Conservation (phyloP, 1,140 invertebrate species). For the Leptopilina boulardi region DNA sequence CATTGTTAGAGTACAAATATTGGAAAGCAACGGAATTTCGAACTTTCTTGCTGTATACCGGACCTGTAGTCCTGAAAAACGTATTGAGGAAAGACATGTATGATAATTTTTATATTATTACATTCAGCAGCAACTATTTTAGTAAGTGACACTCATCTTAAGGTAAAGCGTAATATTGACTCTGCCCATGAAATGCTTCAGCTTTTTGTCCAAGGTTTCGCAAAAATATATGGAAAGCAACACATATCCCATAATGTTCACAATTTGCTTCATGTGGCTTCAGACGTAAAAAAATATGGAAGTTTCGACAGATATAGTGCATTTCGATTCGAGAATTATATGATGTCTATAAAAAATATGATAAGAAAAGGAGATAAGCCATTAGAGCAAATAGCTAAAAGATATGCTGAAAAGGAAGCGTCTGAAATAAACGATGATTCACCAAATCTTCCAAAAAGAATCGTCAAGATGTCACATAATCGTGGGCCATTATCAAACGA, state of each 20-base stretch:
- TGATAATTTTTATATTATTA: slow-evolving; percentile 38
- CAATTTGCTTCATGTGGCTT: slow-evolving; percentile 39
- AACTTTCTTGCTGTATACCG: slow-evolving; percentile 56
- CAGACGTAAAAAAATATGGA: slow-evolving; percentile 44
- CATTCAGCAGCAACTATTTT: slow-evolving; percentile 35
- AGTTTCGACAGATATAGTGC: slow-evolving; percentile 42
- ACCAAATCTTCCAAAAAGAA: background rate
- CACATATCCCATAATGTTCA: slow-evolving; percentile 47
- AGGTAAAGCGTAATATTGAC: background rate
- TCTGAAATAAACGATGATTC: background rate
- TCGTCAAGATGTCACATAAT: background rate
- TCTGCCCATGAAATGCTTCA: slow-evolving; percentile 18
- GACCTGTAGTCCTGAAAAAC: slow-evolving; percentile 42
- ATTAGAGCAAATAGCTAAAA: slow-evolving; percentile 35
- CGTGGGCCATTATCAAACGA: background rate
- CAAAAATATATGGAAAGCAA: slow-evolving; percentile 30
- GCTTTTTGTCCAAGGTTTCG: slow-evolving; percentile 35
- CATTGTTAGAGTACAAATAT: slow-evolving; percentile 43
- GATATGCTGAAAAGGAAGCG: slow-evolving; percentile 1
- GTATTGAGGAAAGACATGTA: background rate
- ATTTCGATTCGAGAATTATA: slow-evolving; percentile 48
- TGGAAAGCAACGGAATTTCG: slow-evolving; percentile 65
- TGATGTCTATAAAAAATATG: slow-evolving; percentile 36
- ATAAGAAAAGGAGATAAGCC: slow-evolving; percentile 41
- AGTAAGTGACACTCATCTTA: background rate